phyloP scores from a whole-genome alignment of 1,140 invertebrate genomes.

The Drosophila neocordata region DNA sequence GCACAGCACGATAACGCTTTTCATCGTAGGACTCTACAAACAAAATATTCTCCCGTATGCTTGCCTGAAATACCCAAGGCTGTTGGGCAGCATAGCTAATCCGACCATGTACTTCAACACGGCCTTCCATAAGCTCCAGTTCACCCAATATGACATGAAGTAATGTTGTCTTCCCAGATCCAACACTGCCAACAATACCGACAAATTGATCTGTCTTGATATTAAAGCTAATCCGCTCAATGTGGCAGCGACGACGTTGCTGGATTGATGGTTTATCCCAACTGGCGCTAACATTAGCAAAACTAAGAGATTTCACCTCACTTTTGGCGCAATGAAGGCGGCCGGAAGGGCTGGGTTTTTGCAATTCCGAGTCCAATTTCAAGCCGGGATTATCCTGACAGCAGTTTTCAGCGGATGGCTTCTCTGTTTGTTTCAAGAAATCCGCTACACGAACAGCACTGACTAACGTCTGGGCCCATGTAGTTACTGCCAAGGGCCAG shows the following conservation, averaged over 20 bases:
- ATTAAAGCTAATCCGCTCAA: constrained; percentile 83
- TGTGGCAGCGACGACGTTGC: constrained; percentile 67
- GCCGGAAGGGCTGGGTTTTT: constrained; percentile 23
- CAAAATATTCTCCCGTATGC: constrained; percentile 90
- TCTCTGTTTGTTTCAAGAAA: constrained; percentile 82
- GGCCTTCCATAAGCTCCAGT: constrained; percentile 86
- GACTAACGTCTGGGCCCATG: constrained; percentile 85
- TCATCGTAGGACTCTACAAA: constrained; percentile 88
- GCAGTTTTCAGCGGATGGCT: constrained; percentile 34
- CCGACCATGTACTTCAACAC: constrained; percentile 86
- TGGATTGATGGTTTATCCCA: constrained; percentile 72
- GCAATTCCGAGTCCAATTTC: constrained; percentile 21
- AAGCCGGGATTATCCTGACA: constrained; percentile 50
- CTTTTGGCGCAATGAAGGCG: constrained; percentile 75
- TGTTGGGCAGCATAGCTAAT: constrained; percentile 91
- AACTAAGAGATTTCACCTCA: constrained; percentile 43
- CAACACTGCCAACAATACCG: constrained; percentile 89
- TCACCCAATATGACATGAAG: constrained; percentile 89
- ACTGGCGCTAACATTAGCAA: constrained; percentile 79
- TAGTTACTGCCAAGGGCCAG: constrained; percentile 87
- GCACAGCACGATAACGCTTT: constrained; percentile 85
- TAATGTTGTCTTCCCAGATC: constrained; percentile 90
- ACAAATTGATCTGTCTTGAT: constrained; percentile 85
- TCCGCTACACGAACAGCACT: constrained; percentile 88
- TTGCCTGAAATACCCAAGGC: constrained; percentile 87